Conservation (phyloP, 2,797 vertebrate species). For the Clarias fuscus region DNA sequence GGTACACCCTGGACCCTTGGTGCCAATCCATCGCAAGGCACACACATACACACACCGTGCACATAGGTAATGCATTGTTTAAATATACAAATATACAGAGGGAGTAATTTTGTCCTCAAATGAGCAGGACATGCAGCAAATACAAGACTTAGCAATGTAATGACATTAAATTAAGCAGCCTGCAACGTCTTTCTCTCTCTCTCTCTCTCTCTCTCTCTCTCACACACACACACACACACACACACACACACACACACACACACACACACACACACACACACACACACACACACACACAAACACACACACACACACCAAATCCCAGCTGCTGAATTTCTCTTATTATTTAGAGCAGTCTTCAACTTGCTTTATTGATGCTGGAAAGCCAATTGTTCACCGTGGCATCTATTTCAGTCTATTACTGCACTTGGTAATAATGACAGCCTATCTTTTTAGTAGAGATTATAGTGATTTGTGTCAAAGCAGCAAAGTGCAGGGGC, state of each 20-base stretch:
- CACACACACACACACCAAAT: slow-evolving; percentile 21
- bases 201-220: slow-evolving; percentile 44
- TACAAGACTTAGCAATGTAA: no score
- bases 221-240: slow-evolving; percentile 40
- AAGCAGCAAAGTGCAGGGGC: slow-evolving; percentile 75
- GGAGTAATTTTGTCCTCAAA: not conserved
- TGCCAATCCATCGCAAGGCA: no score
- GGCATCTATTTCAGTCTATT: slow-evolving; percentile 82
- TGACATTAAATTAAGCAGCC: no score
- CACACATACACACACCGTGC: no score
- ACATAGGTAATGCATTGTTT: not conserved
- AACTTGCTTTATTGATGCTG: slow-evolving; percentile 76
- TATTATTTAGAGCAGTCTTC: slow-evolving; percentile 73
- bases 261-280: not conserved
- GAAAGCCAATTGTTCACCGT: slow-evolving; percentile 81
- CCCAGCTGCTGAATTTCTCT: slow-evolving; percentile 68
- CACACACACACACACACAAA: slow-evolving; percentile 17
- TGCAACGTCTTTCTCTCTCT: not conserved
- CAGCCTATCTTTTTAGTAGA: slow-evolving; percentile 73
- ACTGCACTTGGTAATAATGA: slow-evolving; percentile 77
- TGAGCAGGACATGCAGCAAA: no score
- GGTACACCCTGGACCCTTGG: no score
- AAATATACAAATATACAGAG: not conserved
- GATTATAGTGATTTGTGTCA: slow-evolving; percentile 77
- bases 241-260: slow-evolving; percentile 29